These are phyloP conservation scores for Dryococelus australis DNA, from an alignment of 2,888 invertebrate species.

Conservation along the genomic window DNA sequence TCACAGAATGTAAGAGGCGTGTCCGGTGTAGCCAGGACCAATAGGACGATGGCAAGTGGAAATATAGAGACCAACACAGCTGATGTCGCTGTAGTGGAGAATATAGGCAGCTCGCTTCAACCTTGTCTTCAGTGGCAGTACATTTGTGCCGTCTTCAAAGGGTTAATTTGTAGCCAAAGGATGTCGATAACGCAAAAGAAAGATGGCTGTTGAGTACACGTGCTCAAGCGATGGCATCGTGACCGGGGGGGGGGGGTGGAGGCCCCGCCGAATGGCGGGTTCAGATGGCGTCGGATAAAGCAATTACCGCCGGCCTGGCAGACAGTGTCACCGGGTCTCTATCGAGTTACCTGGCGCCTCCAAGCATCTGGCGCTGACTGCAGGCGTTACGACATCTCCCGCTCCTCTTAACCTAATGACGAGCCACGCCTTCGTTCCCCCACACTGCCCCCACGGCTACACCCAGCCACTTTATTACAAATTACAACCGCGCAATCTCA, in stretches of 20 bases:
- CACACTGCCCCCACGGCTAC: neutral
- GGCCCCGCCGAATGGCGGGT: no score
- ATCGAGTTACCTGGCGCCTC: conserved; percentile 5
- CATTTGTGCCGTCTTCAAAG: no score
- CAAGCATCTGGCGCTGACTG: neutral
- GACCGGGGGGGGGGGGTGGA: neutral
- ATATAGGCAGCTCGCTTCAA: no score
- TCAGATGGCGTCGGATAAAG: neutral
- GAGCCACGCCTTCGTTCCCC: neutral
- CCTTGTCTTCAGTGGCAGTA: no score
- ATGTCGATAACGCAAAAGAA: no score
- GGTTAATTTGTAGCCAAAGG: no score
- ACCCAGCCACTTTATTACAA: neutral
- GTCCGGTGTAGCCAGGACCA: no score
- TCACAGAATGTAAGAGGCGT: no score
- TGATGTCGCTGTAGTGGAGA: no score
- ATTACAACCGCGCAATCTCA: conserved; percentile 7
- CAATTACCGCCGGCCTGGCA: neutral
- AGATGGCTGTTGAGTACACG: no score
- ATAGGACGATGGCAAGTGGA: no score
- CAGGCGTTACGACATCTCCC: neutral
- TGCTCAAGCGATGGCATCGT: neutral
- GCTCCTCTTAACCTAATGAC: neutral
- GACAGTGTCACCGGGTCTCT: neutral
- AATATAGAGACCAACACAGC: no score